Base-by-base conservation (phyloP, 2,888 invertebrate species). In the Gonocerus acuteangulatus region DNA sequence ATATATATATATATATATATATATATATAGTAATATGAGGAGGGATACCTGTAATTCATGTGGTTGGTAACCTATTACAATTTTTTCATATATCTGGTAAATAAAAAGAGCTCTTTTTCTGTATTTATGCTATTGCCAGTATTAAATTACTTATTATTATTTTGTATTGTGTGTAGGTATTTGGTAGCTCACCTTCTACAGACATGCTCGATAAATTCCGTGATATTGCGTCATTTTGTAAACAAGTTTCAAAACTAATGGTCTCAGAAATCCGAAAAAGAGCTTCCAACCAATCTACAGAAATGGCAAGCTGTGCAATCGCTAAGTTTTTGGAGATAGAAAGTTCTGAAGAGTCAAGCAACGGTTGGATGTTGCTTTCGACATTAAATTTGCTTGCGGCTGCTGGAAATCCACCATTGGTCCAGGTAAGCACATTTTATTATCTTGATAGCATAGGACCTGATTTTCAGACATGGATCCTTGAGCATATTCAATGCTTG, bases 151-250 rank as follows among this genome's bases (percentile, higher is more conserved):
- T n/a, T n/a, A n/a, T n/a, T n/a, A n/a, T n/a, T n/a, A n/a, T n/a
- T n/a, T n/a, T n/a, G n/a, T n/a, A n/a, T n/a, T 27, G 4, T 65
- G 71, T 73, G 48, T 72, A 95, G 94, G 93, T 95, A 56, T 95
- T 95, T 77, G 91, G 92, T 67, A 84, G 89, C 67, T 89, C 91
- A 73, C 91, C 94, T 62, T 86, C 93, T n/a, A 85, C 87, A 72
- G 95, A 96, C 72, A 92, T 97, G 89, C 90, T 89, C 73, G 94
- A 94, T 73, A 95, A 95, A 75, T 97, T 97, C 78, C 91, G 93
- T 82, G 96, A 97, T 73, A 89, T 95, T 68, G 78, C 93, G 60
- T 87, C 92, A 67, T 96, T 96, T 74, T 92, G 92, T 71, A 91
- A 92, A 72, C 91, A 94, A 80, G 91, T 95, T 0, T 95, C 95